Base-by-base conservation (phyloP, 2,113 vertebrate genomes). In the Misgurnus mizolepis region DNA sequence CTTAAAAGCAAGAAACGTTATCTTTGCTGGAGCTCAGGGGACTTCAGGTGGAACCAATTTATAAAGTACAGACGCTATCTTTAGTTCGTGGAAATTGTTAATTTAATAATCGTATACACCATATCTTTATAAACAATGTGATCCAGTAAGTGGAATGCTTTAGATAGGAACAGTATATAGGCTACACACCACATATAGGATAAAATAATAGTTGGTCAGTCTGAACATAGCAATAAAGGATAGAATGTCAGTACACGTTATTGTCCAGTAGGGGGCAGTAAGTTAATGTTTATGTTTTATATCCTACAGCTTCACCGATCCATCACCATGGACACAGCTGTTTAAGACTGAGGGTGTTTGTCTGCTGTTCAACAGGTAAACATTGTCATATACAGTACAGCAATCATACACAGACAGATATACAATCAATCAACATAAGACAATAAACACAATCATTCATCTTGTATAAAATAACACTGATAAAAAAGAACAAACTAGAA, bases 321-420 rank as follows among this genome's bases (percentile, higher is more conserved):
- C 97, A 97, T 90, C 96, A 95, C 91, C 95, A 96, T 81, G 95
- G 92, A 88, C 95, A 95, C 84, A 94, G 94, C 90, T 98, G 97
- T 92, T 94, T 98, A 88, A 94, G 94, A 92, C 95, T 98, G 95
- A 94, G 96, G 81, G 96, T 98, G 80, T 98, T 94, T 18, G 96
- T 98, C 83, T 98, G 96, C 94, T 98, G 97, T 43, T 93, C 95
- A 85, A 95, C 96, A 82, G 95, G 97, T 98, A 88, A 96, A 95
- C 94, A 53, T 50, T 11, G 3, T 22, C 50, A 34, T 15, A 39
- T 47, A 47, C 27, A 34, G 27, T 50, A 50, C 49, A 12, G 49
- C 11, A 50, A 15, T 56, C 10, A 60, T 34, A 70, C 14, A 62
- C 76, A 82, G 6, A 58, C 41, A 71, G 1, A 68, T 5, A 40